Evolutionary conservation across 2,797 vertebrate species (phyloP).

Genomic region (Syndactyla subalaris): DNA sequence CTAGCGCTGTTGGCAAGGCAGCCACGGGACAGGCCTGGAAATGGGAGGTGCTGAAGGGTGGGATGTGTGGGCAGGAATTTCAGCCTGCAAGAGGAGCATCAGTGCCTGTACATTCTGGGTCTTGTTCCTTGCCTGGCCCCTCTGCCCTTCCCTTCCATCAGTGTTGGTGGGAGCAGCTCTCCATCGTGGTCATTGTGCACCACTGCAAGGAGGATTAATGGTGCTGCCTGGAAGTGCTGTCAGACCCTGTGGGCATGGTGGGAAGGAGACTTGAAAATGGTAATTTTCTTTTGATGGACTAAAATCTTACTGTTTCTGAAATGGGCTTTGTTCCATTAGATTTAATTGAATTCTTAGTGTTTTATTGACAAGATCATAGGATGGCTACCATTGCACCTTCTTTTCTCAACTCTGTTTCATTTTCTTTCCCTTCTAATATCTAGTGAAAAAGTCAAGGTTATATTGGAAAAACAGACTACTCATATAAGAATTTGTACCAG

Average conservation of each 20-base stretch:
- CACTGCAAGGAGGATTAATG: neutral
- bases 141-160: rapidly evolving
- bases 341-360: constrained; percentile 32
- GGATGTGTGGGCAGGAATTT: rapidly evolving
- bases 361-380: constrained; percentile 10
- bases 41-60: neutral
- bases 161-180: neutral
- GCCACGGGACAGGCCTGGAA: neutral
- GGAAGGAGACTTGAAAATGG: neutral
- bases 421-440: neutral
- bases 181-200: neutral
- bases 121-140: neutral
- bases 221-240: neutral
- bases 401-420: neutral
- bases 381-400: neutral
- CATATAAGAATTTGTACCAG: neutral
- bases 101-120: neutral
- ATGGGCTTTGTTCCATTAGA: constrained; percentile 30
- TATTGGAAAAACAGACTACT: constrained; percentile 20
- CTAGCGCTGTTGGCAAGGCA: neutral
- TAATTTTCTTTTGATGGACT: neutral
- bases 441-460: constrained; percentile 1
- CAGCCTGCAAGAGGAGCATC: neutral
- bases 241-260: neutral
- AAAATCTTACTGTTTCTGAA: neutral